Evolutionary conservation across 1,140 invertebrate species (phyloP), one percentile per base, ranked within the genome.

Genomic region (Anoplophora glabripennis): DNA sequence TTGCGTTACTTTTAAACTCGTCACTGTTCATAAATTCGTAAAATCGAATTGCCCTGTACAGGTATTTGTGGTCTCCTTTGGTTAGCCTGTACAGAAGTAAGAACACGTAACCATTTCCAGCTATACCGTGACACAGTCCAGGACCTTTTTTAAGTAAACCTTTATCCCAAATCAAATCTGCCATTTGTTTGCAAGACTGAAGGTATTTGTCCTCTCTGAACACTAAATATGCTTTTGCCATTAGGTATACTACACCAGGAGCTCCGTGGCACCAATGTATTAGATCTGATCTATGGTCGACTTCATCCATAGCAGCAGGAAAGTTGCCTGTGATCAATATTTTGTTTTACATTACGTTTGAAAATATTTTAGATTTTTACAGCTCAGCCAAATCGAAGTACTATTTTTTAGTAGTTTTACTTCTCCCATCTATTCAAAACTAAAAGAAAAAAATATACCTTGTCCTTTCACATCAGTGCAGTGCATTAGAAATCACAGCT

Each of bases 241-340:
- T 81, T 15, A 93, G 70, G 72, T 93, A 93, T 7, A 92, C 76
- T 1, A 86, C 82, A 7, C 91, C 89, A 44, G 90, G 86, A 33
- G 90, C 90, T 1, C 92, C 92, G 76, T 94, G 91, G 77, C 92
- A 94, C 91, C 91, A 94, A 70, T 94, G 92, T 4, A 94, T 83
- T 1, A 94, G 70, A 60, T 90, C 86, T 37, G 88, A 81, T 14
- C 69, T 65, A 4, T 74, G 60, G 59, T 81, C 74, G 41, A 87
- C 66, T 74, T 93, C 89, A 72, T 90, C 89, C 70, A 88, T 81
- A 3, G 86, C 85, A 59, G 84, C 84, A 0, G 90, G 89, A 76
- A 91, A 93, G 73, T 93, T 93, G 1, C 88, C 89, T 86, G 79
- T 28, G 21, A 28, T 28, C 21, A 28, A 28, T 28, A 28, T 28